Conservation (phyloP, 2,888 invertebrate species). For the Luperina nickerlii region DNA sequence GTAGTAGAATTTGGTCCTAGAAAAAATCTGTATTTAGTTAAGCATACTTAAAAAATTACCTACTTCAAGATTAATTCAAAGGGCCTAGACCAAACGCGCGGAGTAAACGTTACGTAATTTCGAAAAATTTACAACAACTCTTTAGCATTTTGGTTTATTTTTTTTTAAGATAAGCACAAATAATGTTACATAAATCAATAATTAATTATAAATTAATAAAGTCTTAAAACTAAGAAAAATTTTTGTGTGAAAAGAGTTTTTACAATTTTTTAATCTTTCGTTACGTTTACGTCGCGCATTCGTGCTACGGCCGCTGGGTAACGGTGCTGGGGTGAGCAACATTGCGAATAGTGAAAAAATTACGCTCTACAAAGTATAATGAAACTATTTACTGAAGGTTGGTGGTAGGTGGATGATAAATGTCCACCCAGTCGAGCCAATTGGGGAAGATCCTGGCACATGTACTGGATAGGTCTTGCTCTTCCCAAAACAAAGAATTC, state of each 20-base stretch:
- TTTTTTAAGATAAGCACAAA: not conserved
- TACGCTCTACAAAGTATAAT: not conserved
- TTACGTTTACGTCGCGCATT: not conserved
- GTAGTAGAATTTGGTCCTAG: constrained; percentile 85
- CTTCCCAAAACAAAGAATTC: constrained; percentile 82
- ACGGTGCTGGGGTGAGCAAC: not conserved
- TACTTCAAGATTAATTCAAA: not conserved
- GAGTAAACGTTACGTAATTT: not conserved
- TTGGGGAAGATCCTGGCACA: constrained; percentile 80
- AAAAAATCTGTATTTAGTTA: not conserved
- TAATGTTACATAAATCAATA: not conserved
- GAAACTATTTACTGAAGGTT: constrained; percentile 76
- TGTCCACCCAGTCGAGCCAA: constrained; percentile 86
- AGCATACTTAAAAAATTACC: too few relatives aligned
- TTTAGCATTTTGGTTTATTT: not conserved
- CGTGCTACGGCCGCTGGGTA: not conserved
- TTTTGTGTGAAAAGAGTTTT: too few relatives aligned
- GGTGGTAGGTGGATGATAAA: constrained; percentile 80
- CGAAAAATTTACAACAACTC: not conserved
- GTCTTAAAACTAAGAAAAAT: not conserved
- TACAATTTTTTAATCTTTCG: not conserved
- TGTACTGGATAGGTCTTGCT: constrained; percentile 84
- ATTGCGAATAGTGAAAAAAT: not conserved
- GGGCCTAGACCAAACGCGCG: not conserved
- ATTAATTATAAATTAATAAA: not conserved